Evolutionary conservation across 92 coral and sea anemone species (phyloP).

Genomic region (Actinernus sp.): DNA sequence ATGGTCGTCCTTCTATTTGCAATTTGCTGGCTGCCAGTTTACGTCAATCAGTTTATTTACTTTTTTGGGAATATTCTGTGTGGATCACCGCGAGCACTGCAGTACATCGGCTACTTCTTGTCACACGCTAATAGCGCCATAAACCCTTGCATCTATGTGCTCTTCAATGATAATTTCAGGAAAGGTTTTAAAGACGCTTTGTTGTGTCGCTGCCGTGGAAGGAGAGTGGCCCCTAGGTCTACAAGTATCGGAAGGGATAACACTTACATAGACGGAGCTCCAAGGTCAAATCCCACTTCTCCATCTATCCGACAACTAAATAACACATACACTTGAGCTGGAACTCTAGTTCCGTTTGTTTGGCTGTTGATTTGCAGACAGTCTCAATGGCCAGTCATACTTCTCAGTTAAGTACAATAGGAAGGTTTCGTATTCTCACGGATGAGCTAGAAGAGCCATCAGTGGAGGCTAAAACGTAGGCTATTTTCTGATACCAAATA

Average conservation of each 20-base stretch:
- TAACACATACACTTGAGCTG: too few relatives aligned
- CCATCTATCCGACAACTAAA: too few relatives aligned
- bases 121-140: conserved; percentile 86
- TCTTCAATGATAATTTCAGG: conserved; percentile 79
- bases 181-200: conserved; percentile 69
- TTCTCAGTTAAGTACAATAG: too few relatives aligned
- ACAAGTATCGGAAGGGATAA: conserved; percentile 46
- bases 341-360: too few relatives aligned
- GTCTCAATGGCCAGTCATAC: too few relatives aligned
- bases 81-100: conserved; percentile 41
- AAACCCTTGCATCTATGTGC: conserved; percentile 77
- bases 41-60: conserved; percentile 54
- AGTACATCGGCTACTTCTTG: conserved; percentile 65
- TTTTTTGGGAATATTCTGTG: conserved; percentile 64
- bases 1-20: conserved; percentile 81
- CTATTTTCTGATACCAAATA: too few relatives aligned
- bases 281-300: too few relatives aligned
- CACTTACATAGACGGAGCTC: too few relatives aligned
- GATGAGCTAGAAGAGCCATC: too few relatives aligned
- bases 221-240: conserved; percentile 28
- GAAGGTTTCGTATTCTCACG: too few relatives aligned
- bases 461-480: too few relatives aligned
- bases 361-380: too few relatives aligned
- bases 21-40: conserved; percentile 81
- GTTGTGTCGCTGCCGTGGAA: conserved; percentile 48